phyloP scores from a whole-genome alignment of 2,888 invertebrate genomes.

The Stenodema calcarata region DNA sequence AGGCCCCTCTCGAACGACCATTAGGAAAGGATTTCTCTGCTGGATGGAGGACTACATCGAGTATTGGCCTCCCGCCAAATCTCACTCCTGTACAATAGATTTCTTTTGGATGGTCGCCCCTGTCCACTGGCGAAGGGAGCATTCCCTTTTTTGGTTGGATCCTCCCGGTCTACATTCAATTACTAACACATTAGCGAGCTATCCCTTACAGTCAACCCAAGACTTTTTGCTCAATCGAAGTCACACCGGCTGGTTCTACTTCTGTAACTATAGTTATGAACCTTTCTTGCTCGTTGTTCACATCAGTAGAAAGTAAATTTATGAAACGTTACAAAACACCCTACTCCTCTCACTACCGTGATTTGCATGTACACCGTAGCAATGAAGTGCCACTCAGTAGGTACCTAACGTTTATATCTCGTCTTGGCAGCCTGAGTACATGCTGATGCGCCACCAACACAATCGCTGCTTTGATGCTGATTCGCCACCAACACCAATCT shows the following conservation, averaged over 20 bases:
- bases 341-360: too few species aligned
- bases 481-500: too few species aligned
- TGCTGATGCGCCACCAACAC: too few species aligned
- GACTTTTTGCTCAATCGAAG: background rate
- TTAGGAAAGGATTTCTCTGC: conserved; percentile 22
- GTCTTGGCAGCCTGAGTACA: too few species aligned
- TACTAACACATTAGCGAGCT: conserved; percentile 16
- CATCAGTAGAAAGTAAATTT: background rate
- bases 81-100: conserved; percentile 20
- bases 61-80: conserved; percentile 15
- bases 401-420: too few species aligned
- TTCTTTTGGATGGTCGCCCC: background rate
- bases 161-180: conserved; percentile 28
- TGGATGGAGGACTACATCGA: background rate
- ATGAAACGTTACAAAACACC: too few species aligned
- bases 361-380: too few species aligned
- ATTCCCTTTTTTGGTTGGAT: background rate
- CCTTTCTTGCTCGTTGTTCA: background rate
- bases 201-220: background rate
- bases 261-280: background rate
- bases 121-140: background rate
- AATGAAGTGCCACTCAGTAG: too few species aligned
- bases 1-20: background rate
- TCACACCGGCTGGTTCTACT: background rate
- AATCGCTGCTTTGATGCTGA: too few species aligned